Evolutionary conservation across 2,113 vertebrate genomes (phyloP).

Genomic region (Copsychus sechellarum): DNA sequence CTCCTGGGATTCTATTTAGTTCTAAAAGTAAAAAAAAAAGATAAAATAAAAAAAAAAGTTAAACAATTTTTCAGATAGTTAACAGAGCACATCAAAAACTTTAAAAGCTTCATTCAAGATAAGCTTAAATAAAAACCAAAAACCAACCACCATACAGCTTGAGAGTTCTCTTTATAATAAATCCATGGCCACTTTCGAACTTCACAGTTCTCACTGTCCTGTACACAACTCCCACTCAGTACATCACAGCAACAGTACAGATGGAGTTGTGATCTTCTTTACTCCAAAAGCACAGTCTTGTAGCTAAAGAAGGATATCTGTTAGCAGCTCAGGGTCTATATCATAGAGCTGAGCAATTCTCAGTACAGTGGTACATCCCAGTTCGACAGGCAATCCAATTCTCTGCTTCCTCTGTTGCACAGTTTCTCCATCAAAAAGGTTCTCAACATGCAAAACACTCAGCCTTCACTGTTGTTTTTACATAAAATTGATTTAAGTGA

Average conservation of each 20-base stretch:
- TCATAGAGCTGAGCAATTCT: slow-evolving; percentile 58
- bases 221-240: slow-evolving; percentile 68
- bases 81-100: background rate
- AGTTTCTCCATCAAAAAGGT: background rate
- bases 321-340: slow-evolving; percentile 62
- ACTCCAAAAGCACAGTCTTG: slow-evolving; percentile 68
- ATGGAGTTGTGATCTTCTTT: slow-evolving; percentile 69
- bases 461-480: background rate
- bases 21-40: background rate
- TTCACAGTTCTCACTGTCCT: slow-evolving; percentile 69
- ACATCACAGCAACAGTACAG: slow-evolving; percentile 66
- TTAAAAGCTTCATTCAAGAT: slow-evolving; percentile 36
- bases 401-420: background rate
- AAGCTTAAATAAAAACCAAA: background rate
- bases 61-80: background rate
- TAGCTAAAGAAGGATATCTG: slow-evolving; percentile 68
- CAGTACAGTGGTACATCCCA: background rate
- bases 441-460: background rate
- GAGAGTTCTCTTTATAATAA: slow-evolving; percentile 40
- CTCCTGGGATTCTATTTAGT: background rate
- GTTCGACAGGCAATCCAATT: background rate
- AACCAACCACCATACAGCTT: background rate
- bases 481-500: slow-evolving; percentile 4
- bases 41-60: background rate
- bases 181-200: slow-evolving; percentile 56